Conservation (phyloP, 2,888 invertebrate genomes). For the Meiosimyza platycephala region DNA sequence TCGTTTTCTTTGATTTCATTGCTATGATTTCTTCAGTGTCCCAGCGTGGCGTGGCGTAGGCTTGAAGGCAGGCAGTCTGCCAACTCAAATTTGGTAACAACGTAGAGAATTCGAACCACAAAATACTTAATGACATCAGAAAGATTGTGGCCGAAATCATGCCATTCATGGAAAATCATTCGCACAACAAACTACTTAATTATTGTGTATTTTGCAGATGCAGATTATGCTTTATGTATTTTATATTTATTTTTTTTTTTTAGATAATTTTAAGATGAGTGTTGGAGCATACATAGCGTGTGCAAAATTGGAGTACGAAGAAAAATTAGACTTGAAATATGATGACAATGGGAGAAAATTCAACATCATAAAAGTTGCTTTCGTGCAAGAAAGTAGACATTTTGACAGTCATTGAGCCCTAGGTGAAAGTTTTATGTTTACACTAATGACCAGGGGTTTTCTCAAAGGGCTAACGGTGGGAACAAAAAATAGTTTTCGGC, state of each 20-base stretch:
- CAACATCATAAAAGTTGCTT: too few species aligned
- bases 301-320: too few species aligned
- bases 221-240: neutral
- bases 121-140: neutral
- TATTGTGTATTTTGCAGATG: neutral
- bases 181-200: neutral
- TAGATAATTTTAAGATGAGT: too few species aligned
- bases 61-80: too few species aligned
- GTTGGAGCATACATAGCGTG: too few species aligned
- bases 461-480: neutral
- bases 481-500: too few species aligned
- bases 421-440: neutral
- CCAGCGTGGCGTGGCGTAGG: neutral
- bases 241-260: too few species aligned
- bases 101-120: too few species aligned
- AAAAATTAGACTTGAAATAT: too few species aligned
- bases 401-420: too few species aligned
- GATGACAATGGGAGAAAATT: neutral
- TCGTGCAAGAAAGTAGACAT: too few species aligned
- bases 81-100: neutral
- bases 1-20: neutral
- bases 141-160: neutral
- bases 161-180: slow-evolving; percentile 16
- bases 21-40: neutral
- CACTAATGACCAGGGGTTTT: neutral